Evolutionary conservation across 1,140 invertebrate genomes (phyloP).

Genomic region (Pogonognathellus flavescens): DNA sequence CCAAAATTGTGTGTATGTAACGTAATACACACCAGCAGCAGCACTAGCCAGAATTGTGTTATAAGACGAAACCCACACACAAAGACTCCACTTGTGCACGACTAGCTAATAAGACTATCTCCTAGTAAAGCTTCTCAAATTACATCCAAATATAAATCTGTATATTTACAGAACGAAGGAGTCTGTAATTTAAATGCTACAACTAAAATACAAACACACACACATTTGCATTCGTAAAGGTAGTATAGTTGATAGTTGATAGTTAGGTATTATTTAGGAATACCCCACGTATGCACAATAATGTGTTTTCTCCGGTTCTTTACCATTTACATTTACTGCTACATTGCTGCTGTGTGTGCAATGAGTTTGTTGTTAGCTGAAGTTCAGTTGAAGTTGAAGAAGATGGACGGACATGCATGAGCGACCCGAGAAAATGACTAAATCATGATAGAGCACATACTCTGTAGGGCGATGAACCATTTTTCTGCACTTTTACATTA

Average conservation of each 20-base stretch:
- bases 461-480: conserved; percentile 55
- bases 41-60: too few relatives aligned
- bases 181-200: too few relatives aligned
- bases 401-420: conserved; percentile 52
- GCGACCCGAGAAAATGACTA: conserved; percentile 53
- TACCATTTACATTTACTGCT: not conserved
- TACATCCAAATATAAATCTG: too few relatives aligned
- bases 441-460: conserved; percentile 53
- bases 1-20: too few relatives aligned
- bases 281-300: too few relatives aligned
- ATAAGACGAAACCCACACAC: conserved; percentile 13
- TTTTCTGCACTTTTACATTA: conserved; percentile 49
- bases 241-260: too few relatives aligned
- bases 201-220: too few relatives aligned
- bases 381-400: conserved; percentile 41
- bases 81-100: not conserved
- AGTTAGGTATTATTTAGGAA: too few relatives aligned
- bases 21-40: too few relatives aligned
- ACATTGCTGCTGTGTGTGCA: not conserved
- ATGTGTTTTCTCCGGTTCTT: conserved; percentile 25
- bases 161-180: too few relatives aligned
- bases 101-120: not conserved
- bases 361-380: not conserved
- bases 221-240: too few relatives aligned
- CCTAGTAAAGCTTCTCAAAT: too few relatives aligned